These are phyloP conservation scores for Andrena bicolor DNA, from an alignment of 2,888 invertebrate species.

Conservation along the genomic window DNA sequence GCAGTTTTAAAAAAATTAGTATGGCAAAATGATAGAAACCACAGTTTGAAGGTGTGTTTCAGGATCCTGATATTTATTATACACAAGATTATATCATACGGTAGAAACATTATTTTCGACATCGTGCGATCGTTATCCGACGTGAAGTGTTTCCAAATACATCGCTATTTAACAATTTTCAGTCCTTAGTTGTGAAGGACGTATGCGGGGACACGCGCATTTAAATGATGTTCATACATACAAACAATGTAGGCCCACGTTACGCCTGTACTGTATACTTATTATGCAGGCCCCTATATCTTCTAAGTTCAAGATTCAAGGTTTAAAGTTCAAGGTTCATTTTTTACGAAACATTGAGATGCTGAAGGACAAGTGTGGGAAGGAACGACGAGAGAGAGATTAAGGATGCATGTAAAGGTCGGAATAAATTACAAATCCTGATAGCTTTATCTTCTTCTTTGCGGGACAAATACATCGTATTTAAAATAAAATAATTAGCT, in stretches of 20 bases:
- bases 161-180: neutral
- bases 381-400: neutral
- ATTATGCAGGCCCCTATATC: conserved; percentile 8
- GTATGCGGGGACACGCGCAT: conserved; percentile 8
- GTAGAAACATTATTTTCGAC: neutral
- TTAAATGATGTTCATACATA: neutral
- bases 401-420: neutral
- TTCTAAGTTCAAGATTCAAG: conserved; percentile 26
- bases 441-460: neutral
- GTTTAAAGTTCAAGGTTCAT: conserved; percentile 27
- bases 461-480: too few species aligned
- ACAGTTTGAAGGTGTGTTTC: too few species aligned
- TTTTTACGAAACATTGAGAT: neutral
- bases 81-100: too few species aligned
- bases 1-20: neutral
- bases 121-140: neutral
- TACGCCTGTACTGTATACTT: conserved; percentile 8
- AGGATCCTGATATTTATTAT: neutral
- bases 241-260: neutral
- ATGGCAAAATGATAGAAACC: too few species aligned
- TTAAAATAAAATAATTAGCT: too few species aligned
- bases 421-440: neutral
- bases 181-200: neutral
- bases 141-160: neutral
- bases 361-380: conserved; percentile 23